Evolutionary conservation across 2,113 vertebrate species (phyloP).

Genomic region (Fukomys damarensis): DNA sequence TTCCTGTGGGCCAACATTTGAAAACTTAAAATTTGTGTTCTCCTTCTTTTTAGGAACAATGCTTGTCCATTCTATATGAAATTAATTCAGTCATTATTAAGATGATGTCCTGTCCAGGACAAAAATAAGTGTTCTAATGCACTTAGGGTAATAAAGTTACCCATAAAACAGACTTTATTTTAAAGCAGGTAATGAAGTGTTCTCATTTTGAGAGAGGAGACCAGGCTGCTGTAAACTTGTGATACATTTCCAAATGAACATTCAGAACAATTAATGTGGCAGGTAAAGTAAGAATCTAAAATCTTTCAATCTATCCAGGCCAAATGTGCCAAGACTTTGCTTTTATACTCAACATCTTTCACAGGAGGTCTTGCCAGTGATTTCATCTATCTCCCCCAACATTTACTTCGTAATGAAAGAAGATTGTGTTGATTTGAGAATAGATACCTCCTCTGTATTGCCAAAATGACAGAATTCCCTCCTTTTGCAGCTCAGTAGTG

Average conservation of each 20-base stretch:
- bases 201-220: not conserved
- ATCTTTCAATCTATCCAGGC: not conserved
- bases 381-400: not conserved
- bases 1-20: slow-evolving; percentile 3
- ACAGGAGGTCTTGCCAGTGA: not conserved
- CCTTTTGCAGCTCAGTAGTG: not conserved
- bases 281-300: not conserved
- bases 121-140: slow-evolving; percentile 27
- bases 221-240: not conserved
- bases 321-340: not conserved
- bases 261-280: not conserved
- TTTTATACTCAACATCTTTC: not conserved
- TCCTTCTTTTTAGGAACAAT: not conserved
- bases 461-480: not conserved
- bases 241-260: not conserved
- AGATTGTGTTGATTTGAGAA: not conserved
- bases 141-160: not conserved
- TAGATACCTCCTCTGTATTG: not conserved
- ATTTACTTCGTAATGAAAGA: not conserved
- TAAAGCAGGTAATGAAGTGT: not conserved
- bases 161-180: not conserved
- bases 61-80: not conserved
- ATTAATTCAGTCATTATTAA: slow-evolving; percentile 32
- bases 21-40: slow-evolving; percentile 22
- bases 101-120: slow-evolving; percentile 12